These are phyloP conservation scores for Nomada ferruginata DNA, from an alignment of 2,888 invertebrate species.

Conservation along the genomic window DNA sequence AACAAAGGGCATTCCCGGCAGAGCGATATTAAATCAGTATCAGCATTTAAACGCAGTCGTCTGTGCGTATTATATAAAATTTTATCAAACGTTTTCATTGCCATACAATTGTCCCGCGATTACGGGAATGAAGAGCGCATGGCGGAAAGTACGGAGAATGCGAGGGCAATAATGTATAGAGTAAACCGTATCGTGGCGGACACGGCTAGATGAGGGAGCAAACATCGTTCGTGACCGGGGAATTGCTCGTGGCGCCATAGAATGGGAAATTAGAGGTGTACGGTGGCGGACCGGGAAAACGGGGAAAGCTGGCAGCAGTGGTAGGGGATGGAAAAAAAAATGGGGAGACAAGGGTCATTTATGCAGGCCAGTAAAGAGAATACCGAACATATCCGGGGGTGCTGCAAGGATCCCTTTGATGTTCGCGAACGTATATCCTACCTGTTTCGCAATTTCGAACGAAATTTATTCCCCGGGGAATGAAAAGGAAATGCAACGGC, in stretches of 20 bases:
- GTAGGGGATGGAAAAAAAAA: neutral
- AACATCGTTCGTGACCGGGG: neutral
- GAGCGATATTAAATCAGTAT: neutral
- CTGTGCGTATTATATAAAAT: too few species aligned
- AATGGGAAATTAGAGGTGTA: slow-evolving; percentile 37
- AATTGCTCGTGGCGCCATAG: neutral
- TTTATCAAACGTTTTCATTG: too few species aligned
- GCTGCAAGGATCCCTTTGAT: slow-evolving; percentile 34
- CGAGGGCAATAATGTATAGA: slow-evolving; percentile 26
- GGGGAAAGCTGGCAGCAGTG: neutral
- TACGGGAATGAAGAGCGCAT: slow-evolving; percentile 3
- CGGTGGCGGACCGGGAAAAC: neutral
- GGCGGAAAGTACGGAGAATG: slow-evolving; percentile 6
- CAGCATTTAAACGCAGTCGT: neutral
- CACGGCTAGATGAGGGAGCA: neutral
- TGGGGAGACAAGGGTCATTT: slow-evolving; percentile 51
- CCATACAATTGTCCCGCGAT: neutral
- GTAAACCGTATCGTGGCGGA: slow-evolving; percentile 26
- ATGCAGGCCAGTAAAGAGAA: slow-evolving; percentile 51
- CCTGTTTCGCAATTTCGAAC: slow-evolving; percentile 39
- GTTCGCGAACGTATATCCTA: slow-evolving; percentile 17
- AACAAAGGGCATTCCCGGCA: neutral
- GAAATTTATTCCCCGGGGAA: slow-evolving; percentile 43
- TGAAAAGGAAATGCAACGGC: slow-evolving; percentile 34
- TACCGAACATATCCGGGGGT: slow-evolving; percentile 42